Evolutionary conservation across 2,888 invertebrate genomes (phyloP).

Genomic region (Apamea monoglypha): DNA sequence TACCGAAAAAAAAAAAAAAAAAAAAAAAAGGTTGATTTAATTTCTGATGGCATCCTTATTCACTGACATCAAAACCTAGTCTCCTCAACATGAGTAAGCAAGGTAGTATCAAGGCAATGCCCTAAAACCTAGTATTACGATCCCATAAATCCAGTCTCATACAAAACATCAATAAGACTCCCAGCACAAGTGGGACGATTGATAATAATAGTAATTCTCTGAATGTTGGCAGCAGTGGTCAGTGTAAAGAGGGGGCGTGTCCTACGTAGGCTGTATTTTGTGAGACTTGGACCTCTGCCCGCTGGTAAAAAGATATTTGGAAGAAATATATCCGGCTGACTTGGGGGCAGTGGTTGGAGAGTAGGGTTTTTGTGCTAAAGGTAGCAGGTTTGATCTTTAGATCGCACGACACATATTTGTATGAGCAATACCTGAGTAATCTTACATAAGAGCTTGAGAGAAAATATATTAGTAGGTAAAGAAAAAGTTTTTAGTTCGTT

Average conservation of each 20-base stretch:
- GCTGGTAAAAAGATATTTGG: constrained; percentile 32
- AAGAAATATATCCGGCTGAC: constrained; percentile 27
- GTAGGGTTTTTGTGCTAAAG: background rate
- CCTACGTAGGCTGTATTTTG: constrained; percentile 48
- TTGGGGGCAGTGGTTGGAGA: background rate
- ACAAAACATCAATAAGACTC: background rate
- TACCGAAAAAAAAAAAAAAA: no score
- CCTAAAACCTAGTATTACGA: background rate
- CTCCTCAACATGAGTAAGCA: background rate
- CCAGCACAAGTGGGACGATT: constrained; percentile 17
- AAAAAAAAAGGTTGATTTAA: no score
- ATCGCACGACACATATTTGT: background rate
- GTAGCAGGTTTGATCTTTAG: background rate
- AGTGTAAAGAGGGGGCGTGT: constrained; percentile 43
- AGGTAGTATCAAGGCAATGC: background rate
- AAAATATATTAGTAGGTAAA: background rate
- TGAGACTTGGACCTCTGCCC: constrained; percentile 53
- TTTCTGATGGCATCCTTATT: background rate
- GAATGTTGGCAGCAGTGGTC: constrained; percentile 50
- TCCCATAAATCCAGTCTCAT: background rate
- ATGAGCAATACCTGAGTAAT: background rate
- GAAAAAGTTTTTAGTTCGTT: background rate
- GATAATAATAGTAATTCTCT: constrained; percentile 45
- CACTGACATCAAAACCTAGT: background rate
- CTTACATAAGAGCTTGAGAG: background rate